Evolutionary conservation across 1,140 invertebrate species (phyloP).

Genomic region (Sarcophaga peregrina): DNA sequence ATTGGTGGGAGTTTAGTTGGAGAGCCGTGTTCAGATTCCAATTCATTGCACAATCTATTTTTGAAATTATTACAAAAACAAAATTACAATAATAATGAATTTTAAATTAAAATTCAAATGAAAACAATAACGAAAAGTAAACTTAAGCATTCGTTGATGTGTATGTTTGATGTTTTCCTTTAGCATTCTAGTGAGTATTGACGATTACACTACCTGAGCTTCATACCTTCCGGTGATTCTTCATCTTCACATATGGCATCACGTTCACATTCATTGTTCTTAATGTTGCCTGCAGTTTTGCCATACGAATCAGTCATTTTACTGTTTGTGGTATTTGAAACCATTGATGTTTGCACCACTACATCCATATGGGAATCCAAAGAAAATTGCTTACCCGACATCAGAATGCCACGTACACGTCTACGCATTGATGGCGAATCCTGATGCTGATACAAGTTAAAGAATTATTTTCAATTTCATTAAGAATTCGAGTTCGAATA

Average conservation of each 20-base stretch:
- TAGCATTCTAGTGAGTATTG: slow-evolving; percentile 43
- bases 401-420: slow-evolving; percentile 85
- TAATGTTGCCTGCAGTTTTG: slow-evolving; percentile 8
- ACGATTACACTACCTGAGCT: slow-evolving; percentile 64
- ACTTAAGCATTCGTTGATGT: too few relatives aligned
- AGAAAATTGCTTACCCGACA: slow-evolving; percentile 87
- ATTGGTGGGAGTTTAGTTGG: neutral
- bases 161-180: neutral
- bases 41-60: slow-evolving; percentile 27
- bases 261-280: slow-evolving; percentile 33
- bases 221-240: slow-evolving; percentile 65
- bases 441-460: slow-evolving; percentile 52
- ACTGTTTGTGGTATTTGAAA: slow-evolving; percentile 46
- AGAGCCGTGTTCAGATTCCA: neutral
- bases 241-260: slow-evolving; percentile 62
- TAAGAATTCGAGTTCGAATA: neutral
- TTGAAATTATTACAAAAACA: neutral
- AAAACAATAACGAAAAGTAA: too few relatives aligned
- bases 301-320: slow-evolving; percentile 31
- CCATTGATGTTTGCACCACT: slow-evolving; percentile 68
- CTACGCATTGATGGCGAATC: slow-evolving; percentile 77
- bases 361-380: slow-evolving; percentile 91
- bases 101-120: neutral
- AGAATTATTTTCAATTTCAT: too few relatives aligned
- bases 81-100: neutral